Evolutionary conservation across 1,140 invertebrate species (phyloP), one percentile per base, ranked within the genome.

Genomic region (Metaphire vulgaris): DNA sequence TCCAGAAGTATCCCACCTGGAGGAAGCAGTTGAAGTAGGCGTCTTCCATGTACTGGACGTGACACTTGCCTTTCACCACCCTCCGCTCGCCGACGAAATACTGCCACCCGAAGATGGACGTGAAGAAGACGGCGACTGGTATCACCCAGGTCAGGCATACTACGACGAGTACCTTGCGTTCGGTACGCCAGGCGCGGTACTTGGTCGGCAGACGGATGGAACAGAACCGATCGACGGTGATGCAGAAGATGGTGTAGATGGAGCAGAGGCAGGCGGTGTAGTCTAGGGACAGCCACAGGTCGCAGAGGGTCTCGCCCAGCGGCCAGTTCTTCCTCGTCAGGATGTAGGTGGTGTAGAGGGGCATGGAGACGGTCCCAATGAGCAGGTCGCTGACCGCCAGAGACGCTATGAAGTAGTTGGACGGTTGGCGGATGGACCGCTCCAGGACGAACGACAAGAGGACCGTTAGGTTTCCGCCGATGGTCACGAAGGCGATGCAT

Each of bases 181-280:
- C 95, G 0, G 98, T 99, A 68, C 98, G 89, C 98, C 98, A 99
- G 81, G 93, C 91, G 70, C 97, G 89, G 86, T 99, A 99, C 82
- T 93, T 93, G 0, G 98, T 95, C 1, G 98, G 97, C 77, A 99
- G 97, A 89, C 97, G 98, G 0, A 99, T 97, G 6, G 96, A 99
- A 86, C 97, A 99, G 87, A 97, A 99, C 1, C n/a, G n/a, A n/a
- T n/a, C n/a, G n/a, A n/a, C n/a, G n/a, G n/a, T n/a, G n/a, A n/a
- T n/a, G n/a, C n/a, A n/a, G n/a, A n/a, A n/a, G n/a, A n/a, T n/a
- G n/a, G n/a, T n/a, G n/a, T n/a, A n/a, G n/a, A n/a, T n/a, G n/a
- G n/a, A n/a, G n/a, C n/a, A n/a, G n/a, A n/a, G n/a, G n/a, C n/a
- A n/a, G n/a, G n/a, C n/a, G n/a, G 84, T 84, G 76, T 90, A 90